Base-by-base conservation (phyloP, 2,888 invertebrate species). In the Hydroisotoma schaefferi region DNA sequence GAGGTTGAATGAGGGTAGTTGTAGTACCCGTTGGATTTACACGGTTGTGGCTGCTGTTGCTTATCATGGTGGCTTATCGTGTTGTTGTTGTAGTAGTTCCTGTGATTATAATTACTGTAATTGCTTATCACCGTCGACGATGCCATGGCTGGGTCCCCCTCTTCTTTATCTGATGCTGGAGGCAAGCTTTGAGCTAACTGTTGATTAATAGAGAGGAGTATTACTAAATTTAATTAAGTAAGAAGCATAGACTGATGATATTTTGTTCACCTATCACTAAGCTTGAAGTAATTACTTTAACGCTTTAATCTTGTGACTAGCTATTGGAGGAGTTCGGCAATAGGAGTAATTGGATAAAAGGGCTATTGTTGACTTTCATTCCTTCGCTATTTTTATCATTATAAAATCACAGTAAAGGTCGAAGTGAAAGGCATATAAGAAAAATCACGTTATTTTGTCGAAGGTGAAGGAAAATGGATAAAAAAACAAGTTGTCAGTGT, bases 1-100 rank as follows among this genome's bases (percentile, higher is more conserved):
- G 48, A 37, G 20, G 29, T n/a, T 5, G 37, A 25, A 5, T 33
- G 47, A 37, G 23, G 37, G 48, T 27, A 27, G 23, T 15, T 26
- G 23, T 33, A 29, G 28, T 12, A 22, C n/a, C 15, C 28, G 20
- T 25, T 47, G 15, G 27, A n/a, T 22, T 38, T 55, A 12, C 22
- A 12, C 20, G 46, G 15, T 15, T 33, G 22, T 18, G n/a, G 23
- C 10, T 2, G 6, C 23, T 4, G 23, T 23, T n/a, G 8, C 15
- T 22, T 22, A 20, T 20, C 5, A 8, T 25, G 27, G 26, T 20
- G 10, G 6, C 23, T 23, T 8, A 28, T 26, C 12, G 49, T 26
- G 12, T n/a, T 49, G 18, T 49, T 49, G 28, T 49, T 49, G 29
- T 49, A 28, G 49, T 27, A 6, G 46, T 46, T 46, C 15, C 46